These are phyloP conservation scores for Podarcis lilfordi DNA, from an alignment of 2,797 vertebrate genomes.

Conservation along the genomic window DNA sequence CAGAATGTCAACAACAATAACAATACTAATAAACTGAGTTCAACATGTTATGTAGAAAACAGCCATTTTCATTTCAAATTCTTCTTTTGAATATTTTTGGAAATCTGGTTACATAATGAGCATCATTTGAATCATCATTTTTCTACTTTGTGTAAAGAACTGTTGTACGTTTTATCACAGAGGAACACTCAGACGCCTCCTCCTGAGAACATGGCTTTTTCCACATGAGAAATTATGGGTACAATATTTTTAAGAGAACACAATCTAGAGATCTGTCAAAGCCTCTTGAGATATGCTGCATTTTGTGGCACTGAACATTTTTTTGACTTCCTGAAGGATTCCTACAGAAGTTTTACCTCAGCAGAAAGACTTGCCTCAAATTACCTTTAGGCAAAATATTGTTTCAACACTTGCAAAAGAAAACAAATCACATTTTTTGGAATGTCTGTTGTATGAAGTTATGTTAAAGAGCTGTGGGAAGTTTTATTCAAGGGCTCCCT, in stretches of 20 bases:
- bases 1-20: too few species aligned
- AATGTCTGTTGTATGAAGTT: neutral
- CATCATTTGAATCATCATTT: neutral
- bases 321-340: neutral
- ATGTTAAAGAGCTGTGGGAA: neutral
- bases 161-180: neutral
- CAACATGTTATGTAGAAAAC: neutral
- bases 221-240: neutral
- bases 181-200: neutral
- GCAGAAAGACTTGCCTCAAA: neutral
- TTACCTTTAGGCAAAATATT: neutral
- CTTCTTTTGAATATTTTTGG: neutral
- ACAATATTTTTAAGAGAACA: neutral
- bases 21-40: neutral
- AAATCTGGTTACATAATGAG: neutral
- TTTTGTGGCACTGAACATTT: neutral
- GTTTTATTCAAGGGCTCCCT: neutral
- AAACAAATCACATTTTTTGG: neutral
- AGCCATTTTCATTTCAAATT: neutral
- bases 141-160: neutral
- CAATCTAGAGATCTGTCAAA: neutral
- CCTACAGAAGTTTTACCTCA: neutral
- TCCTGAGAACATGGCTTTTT: neutral
- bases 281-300: neutral
- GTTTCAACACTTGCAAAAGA: neutral